Conservation (phyloP, 2,888 invertebrate genomes). For the Agapostemon virescens region DNA sequence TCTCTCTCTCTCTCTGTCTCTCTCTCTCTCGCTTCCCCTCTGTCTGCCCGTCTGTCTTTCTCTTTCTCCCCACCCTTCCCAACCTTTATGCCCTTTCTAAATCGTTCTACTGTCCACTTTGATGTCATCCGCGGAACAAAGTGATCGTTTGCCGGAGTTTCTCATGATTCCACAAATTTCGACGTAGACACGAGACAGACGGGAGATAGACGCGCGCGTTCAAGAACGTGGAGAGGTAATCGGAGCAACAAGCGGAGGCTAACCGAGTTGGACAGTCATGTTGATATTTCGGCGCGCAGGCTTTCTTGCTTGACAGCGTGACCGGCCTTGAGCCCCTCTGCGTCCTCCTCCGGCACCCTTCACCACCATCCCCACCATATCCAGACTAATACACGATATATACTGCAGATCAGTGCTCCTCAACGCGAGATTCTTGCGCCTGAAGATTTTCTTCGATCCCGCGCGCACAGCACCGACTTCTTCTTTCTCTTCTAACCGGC, state of each 20-base stretch:
- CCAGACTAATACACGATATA: constrained; percentile 55
- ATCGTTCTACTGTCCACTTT: background rate
- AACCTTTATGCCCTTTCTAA: background rate
- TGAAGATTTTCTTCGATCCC: constrained; percentile 47
- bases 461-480: constrained; percentile 26
- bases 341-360: constrained; percentile 52
- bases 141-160: background rate
- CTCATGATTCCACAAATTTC: constrained; percentile 15
- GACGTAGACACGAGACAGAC: background rate
- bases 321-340: constrained; percentile 76
- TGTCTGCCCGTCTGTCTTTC: background rate
- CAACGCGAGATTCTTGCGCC: constrained; percentile 49
- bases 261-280: constrained; percentile 66
- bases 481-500: constrained; percentile 32
- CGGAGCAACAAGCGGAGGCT: constrained; percentile 48
- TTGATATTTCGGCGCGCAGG: constrained; percentile 73
- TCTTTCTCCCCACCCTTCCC: background rate
- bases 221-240: constrained; percentile 46
- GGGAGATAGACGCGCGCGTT: constrained; percentile 21
- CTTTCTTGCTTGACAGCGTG: constrained; percentile 76
- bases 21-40: background rate
- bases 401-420: constrained; percentile 64
- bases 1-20: background rate
- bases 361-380: constrained; percentile 51
- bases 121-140: background rate